Conservation (phyloP, 2,888 invertebrate species). For the Lapara coniferarum region DNA sequence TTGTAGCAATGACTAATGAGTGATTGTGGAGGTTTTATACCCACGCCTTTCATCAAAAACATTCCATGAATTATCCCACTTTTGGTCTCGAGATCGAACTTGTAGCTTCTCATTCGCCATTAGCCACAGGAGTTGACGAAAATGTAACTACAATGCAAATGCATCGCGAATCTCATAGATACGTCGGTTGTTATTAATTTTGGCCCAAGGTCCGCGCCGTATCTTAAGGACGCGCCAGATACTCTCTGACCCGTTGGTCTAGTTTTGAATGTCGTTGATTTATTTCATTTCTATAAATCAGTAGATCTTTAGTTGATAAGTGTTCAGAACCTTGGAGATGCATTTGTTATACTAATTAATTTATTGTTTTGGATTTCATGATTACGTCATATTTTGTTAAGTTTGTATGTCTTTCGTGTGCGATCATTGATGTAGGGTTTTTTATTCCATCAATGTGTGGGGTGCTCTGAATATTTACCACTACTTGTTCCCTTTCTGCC, state of each 20-base stretch:
- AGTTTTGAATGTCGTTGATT: slow-evolving; percentile 33
- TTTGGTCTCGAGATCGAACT: too few relatives aligned
- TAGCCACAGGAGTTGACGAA: background rate
- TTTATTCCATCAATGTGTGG: too few relatives aligned
- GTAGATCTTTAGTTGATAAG: background rate
- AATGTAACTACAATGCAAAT: background rate
- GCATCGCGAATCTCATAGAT: slow-evolving; percentile 12
- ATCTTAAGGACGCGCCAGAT: slow-evolving; percentile 49
- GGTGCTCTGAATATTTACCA: too few relatives aligned
- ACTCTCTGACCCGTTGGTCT: slow-evolving; percentile 59
- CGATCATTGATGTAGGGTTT: too few relatives aligned
- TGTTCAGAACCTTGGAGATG: background rate
- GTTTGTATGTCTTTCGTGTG: too few relatives aligned
- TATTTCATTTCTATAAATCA: background rate
- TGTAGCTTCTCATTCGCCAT: background rate
- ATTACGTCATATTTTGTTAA: too few relatives aligned
- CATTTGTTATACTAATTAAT: background rate
- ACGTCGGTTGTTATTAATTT: slow-evolving; percentile 14
- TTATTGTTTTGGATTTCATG: too few relatives aligned
- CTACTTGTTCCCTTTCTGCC: too few relatives aligned
- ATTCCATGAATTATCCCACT: too few relatives aligned
- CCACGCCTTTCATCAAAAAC: too few relatives aligned
- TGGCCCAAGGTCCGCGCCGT: slow-evolving; percentile 2
- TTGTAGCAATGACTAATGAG: too few relatives aligned
- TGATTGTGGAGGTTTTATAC: too few relatives aligned